Conservation (phyloP, 2,797 vertebrate species). For the Chaetophractus vellerosus region DNA sequence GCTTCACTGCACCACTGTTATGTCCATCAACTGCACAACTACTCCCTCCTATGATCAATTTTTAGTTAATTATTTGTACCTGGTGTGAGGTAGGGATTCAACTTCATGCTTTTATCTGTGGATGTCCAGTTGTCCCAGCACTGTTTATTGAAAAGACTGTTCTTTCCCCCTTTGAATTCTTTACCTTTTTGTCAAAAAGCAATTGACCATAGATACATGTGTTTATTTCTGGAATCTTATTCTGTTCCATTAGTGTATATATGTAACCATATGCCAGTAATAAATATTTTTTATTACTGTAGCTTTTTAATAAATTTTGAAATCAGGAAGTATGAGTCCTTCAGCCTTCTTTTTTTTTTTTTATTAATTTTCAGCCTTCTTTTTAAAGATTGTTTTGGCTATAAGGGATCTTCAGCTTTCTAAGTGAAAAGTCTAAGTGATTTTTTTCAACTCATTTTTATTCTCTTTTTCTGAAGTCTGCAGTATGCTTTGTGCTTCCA, state of each 20-base stretch:
- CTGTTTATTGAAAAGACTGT: conserved; percentile 19
- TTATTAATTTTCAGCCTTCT: not conserved
- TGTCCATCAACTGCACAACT: too few species aligned
- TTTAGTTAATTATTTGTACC: conserved; percentile 1
- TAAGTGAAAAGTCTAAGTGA: not conserved
- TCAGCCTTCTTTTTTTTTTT: not conserved
- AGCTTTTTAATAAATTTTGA: conserved; percentile 42
- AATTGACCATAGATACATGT: not conserved
- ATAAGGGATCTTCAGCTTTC: not conserved
- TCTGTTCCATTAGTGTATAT: not conserved
- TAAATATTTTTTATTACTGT: not conserved
- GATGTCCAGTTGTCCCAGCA: not conserved
- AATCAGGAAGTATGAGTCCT: not conserved
- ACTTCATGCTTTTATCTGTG: not conserved
- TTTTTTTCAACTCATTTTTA: conserved; percentile 25
- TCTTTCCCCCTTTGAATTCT: conserved; percentile 9
- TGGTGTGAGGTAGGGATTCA: not conserved
- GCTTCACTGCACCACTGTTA: too few species aligned
- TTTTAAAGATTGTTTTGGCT: not conserved
- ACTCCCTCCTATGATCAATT: not conserved
- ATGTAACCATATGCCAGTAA: not conserved
- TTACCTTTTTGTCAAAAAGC: conserved; percentile 22
- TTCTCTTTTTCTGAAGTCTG: conserved; percentile 14
- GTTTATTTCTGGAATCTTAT: conserved; percentile 8
- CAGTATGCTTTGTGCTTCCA: not conserved